These are phyloP conservation scores for Hemibagrus wyckioides DNA, from an alignment of 2,113 vertebrate genomes.

Conservation along the genomic window DNA sequence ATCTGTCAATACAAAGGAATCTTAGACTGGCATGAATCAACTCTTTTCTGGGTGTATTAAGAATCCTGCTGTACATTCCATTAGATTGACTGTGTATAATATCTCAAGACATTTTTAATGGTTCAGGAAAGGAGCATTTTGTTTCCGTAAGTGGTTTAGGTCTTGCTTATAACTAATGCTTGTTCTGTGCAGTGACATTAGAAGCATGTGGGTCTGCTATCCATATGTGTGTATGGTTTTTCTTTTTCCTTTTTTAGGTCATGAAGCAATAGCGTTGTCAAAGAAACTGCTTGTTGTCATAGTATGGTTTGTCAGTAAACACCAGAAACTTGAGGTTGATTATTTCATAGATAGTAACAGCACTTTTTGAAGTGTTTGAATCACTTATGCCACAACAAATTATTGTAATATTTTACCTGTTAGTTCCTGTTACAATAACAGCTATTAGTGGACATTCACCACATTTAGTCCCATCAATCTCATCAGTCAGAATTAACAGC, in stretches of 20 bases:
- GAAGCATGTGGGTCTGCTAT: conserved; percentile 6
- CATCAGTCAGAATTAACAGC: background rate
- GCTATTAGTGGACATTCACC: background rate
- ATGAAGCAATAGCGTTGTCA: background rate
- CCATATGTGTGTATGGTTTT: conserved; percentile 19
- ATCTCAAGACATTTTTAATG: background rate
- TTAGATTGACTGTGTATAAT: background rate
- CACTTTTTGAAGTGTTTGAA: background rate
- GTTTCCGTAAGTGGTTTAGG: background rate
- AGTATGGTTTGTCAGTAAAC: background rate
- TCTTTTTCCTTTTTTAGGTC: background rate
- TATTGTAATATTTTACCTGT: background rate
- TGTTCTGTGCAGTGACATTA: background rate
- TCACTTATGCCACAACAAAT: no score
- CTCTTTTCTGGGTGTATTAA: background rate
- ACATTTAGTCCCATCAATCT: no score
- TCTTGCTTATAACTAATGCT: background rate
- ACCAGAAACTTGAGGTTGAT: background rate
- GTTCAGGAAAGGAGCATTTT: background rate
- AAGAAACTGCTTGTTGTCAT: conserved; percentile 13
- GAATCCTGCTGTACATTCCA: background rate
- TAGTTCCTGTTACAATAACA: background rate
- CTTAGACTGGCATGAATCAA: background rate
- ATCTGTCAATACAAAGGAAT: conserved; percentile 24
- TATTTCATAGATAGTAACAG: background rate